Evolutionary conservation across 1,140 invertebrate species (phyloP).

Genomic region (Matsumurasca onukii): DNA sequence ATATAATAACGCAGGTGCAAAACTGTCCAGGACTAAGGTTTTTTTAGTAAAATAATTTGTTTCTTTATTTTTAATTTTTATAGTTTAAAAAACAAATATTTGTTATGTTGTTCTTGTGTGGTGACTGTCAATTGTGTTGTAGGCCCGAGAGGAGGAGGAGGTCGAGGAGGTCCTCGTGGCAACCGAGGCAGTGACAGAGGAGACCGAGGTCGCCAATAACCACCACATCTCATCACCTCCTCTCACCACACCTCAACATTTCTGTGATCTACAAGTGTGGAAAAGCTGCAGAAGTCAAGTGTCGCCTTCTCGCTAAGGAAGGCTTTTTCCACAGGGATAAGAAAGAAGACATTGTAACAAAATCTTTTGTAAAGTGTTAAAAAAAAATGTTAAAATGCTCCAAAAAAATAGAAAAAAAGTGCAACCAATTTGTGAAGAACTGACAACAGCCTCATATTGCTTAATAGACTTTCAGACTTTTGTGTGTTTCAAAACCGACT

Average conservation of each 20-base stretch:
- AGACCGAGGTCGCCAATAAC: conserved; percentile 16
- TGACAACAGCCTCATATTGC: background rate
- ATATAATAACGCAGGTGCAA: too few relatives aligned
- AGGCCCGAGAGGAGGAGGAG: background rate
- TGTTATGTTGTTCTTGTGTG: too few relatives aligned
- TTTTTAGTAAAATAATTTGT: too few relatives aligned
- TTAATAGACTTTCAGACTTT: background rate
- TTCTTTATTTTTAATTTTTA: background rate
- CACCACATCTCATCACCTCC: background rate
- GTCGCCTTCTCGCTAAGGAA: conserved; percentile 11
- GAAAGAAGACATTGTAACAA: conserved; percentile 13
- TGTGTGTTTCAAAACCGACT: conserved; percentile 9
- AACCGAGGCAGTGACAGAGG: background rate
- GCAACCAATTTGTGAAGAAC: conserved; percentile 3
- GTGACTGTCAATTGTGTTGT: background rate
- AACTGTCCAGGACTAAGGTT: too few relatives aligned
- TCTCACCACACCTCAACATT: conserved; percentile 10
- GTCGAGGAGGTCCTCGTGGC: background rate
- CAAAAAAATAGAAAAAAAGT: conserved; percentile 26
- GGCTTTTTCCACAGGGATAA: conserved; percentile 26
- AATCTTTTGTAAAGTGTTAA: conserved; percentile 22
- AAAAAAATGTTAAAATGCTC: conserved; percentile 1
- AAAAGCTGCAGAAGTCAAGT: conserved; percentile 3
- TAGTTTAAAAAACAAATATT: too few relatives aligned
- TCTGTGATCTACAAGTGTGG: conserved; percentile 22